Base-by-base conservation (phyloP, 2,797 vertebrate genomes). In the Enteromius treurensis region DNA sequence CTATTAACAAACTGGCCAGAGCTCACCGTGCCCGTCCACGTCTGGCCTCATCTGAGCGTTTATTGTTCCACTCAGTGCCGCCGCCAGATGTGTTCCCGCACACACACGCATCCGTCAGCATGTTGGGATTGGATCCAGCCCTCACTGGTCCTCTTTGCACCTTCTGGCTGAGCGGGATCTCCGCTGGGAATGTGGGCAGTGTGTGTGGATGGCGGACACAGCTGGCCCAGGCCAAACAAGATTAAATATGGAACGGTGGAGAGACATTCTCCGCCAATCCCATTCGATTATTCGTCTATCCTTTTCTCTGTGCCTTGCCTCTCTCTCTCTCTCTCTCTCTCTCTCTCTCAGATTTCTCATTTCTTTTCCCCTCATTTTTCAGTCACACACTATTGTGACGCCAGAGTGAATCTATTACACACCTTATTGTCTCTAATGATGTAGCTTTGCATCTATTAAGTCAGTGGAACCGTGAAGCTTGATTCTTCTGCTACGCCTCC, bases 391-490 rank as follows among this genome's bases (percentile, higher is more conserved):
- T 92, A 94, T 93, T 93, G 94, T 93, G 93, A 93, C 92, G 90
- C 94, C 91, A 92, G 87, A 90, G 90, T 89, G 88, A 95, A 95
- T 94, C 92, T 90, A 95, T 95, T 95, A 95, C 94, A 95, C 94
- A 95, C 92, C 91, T 95, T 94, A 95, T 94, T 93, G 93, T 92
- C 91, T 93, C 91, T 94, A 95, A 95, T 95, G 93, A 95, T 93
- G 94, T 92, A 91, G 92, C 92, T 94, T 91, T 88, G 89, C 87
- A 88, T 87, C 91, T 90, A 93, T 92, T 92, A 94, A 91, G 51
- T 84, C 86, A 90, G 93, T 93, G 94, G 93, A 94, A 93, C 89
- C 94, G 88, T 94, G 93, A 93, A 92, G 93, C 89, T 89, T 90
- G 91, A 58, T 58, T 75, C 11, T 88, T 90, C 88, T 92, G 92